A percentile compares a stretch with the other conserved stretches of the same genome.
These are phyloP conservation scores for Dromas ardeola DNA, from an alignment of 2,113 vertebrate genomes.

Conservation along the genomic window DNA sequence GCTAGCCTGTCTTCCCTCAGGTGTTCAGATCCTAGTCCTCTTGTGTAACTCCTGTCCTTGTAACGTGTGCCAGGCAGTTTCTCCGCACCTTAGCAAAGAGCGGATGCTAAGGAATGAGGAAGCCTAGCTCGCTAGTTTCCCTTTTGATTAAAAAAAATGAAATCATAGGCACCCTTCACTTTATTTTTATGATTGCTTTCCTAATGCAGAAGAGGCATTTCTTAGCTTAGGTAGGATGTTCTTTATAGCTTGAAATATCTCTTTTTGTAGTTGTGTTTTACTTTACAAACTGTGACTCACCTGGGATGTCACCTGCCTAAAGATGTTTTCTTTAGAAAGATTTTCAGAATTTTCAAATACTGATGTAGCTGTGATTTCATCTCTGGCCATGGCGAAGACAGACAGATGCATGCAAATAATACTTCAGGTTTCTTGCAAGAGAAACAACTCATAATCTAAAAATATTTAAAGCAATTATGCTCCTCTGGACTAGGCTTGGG, in stretches of 20 bases:
- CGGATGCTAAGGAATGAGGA: background rate
- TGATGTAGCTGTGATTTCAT: background rate
- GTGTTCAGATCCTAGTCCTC: background rate
- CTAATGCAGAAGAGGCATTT: background rate
- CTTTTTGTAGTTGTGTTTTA: conserved; percentile 14
- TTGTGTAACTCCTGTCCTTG: background rate
- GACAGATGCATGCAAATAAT: background rate
- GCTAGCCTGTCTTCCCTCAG: background rate
- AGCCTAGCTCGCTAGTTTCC: conserved; percentile 18
- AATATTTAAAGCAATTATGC: background rate
- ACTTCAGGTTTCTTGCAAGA: background rate
- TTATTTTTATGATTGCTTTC: background rate
- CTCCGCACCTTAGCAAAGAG: background rate
- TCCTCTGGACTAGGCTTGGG: background rate
- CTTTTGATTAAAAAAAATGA: conserved; percentile 31
- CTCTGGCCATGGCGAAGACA: background rate
- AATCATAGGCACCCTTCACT: background rate
- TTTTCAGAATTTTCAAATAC: background rate
- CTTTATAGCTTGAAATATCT: conserved; percentile 29
- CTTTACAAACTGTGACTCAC: conserved; percentile 2
- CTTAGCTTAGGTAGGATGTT: background rate
- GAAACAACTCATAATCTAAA: background rate
- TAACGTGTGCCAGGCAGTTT: background rate
- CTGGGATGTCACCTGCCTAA: background rate
- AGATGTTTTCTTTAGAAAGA: background rate